These are phyloP conservation scores for Nibea coibor DNA, from an alignment of 2,113 vertebrate species.

Conservation along the genomic window DNA sequence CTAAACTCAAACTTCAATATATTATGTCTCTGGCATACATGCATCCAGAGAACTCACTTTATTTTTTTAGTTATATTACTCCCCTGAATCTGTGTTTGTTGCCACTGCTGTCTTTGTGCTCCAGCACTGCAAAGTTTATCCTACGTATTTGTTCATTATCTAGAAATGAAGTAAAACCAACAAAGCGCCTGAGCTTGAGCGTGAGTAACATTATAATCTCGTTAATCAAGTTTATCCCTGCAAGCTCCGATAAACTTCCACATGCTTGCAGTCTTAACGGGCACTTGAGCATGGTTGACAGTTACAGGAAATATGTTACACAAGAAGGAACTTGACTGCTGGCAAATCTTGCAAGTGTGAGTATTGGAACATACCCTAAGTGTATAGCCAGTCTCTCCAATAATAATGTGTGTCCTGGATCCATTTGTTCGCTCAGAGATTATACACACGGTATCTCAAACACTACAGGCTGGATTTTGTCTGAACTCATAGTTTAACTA, in stretches of 20 bases:
- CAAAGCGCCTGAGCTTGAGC: constrained; percentile 6
- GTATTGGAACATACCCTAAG: neutral
- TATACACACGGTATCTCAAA: neutral
- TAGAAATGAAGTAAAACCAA: neutral
- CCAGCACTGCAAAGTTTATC: neutral
- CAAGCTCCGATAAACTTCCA: neutral
- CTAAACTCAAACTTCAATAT: neutral
- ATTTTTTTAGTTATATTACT: neutral
- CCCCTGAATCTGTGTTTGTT: neutral
- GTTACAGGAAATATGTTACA: neutral
- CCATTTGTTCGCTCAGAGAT: neutral
- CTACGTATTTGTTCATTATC: neutral
- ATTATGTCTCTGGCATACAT: neutral
- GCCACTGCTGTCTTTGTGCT: neutral
- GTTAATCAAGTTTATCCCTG: constrained; percentile 7
- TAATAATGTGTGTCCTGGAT: neutral
- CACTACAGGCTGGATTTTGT: neutral
- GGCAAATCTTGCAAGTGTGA: neutral
- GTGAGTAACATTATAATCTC: neutral
- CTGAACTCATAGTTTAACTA: neutral
- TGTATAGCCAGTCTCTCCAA: neutral
- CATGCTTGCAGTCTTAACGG: neutral
- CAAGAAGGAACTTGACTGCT: neutral
- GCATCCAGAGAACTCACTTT: neutral
- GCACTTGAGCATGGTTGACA: neutral